Conservation (phyloP, 2,888 invertebrate genomes). For the Xestoiulus laeticollis region DNA sequence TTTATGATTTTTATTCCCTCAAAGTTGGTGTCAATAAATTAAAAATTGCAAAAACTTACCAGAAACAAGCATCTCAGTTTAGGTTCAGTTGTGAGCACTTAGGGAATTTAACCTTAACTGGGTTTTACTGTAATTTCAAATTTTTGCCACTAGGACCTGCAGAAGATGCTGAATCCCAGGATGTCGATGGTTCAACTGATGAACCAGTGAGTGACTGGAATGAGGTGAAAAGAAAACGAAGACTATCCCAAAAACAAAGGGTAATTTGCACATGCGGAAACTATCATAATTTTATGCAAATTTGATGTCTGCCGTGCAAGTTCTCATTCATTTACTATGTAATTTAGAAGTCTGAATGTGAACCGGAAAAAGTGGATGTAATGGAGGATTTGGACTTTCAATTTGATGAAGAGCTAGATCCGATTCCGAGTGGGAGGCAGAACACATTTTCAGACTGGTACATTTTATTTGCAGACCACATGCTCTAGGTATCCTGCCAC, state of each 20-base stretch:
- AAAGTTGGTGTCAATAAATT: no score
- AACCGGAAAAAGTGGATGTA: slow-evolving; percentile 59
- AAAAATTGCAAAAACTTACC: no score
- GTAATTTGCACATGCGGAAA: neutral
- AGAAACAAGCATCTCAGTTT: no score
- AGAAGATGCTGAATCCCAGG: neutral
- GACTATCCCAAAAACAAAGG: slow-evolving; percentile 50
- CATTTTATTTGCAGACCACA: slow-evolving; percentile 54
- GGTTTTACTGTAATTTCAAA: no score
- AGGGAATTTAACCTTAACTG: no score
- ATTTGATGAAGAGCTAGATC: slow-evolving; percentile 94
- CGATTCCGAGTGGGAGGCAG: slow-evolving; percentile 75
- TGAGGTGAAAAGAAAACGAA: slow-evolving; percentile 57
- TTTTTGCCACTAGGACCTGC: neutral
- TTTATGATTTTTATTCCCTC: no score
- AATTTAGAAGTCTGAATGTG: slow-evolving; percentile 49
- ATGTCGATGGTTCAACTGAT: neutral
- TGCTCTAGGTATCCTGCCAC: no score
- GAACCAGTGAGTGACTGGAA: slow-evolving; percentile 54
- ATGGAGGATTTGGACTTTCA: slow-evolving; percentile 94
- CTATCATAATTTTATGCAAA: neutral
- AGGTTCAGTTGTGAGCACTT: no score
- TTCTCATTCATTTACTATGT: neutral
- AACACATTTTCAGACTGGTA: slow-evolving; percentile 84
- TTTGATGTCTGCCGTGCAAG: neutral